A percentile compares a stretch with the other conserved stretches of the same genome.
phyloP scores from a whole-genome alignment of 1,140 invertebrate species.

The Saccostrea echinata region DNA sequence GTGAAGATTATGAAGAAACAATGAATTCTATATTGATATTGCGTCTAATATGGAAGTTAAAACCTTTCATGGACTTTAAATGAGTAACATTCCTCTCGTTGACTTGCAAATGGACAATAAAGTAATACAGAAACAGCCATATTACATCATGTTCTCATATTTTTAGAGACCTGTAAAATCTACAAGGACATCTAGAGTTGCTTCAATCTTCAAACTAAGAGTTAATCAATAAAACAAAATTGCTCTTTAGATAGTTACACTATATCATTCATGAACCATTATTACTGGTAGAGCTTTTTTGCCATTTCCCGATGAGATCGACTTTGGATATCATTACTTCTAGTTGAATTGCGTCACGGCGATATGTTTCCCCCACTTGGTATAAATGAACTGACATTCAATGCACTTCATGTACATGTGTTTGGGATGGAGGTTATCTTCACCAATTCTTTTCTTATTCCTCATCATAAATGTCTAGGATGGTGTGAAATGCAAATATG shows the following conservation, averaged over 20 bases:
- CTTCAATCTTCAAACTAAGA: not conserved
- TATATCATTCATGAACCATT: not conserved
- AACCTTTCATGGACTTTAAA: not conserved
- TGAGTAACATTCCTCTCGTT: slow-evolving; percentile 10
- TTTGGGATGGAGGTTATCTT: not conserved
- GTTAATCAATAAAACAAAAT: slow-evolving; percentile 30
- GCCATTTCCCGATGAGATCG: not conserved
- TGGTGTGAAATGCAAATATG: not conserved
- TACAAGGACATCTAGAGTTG: slow-evolving; percentile 20
- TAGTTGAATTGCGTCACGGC: not conserved
- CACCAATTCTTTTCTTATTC: not conserved
- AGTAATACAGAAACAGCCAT: not conserved
- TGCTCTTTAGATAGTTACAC: not conserved
- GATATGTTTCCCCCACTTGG: not conserved
- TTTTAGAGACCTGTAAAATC: slow-evolving; percentile 18
- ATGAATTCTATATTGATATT: not conserved
- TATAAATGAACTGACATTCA: not conserved
- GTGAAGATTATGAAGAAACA: not conserved
- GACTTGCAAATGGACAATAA: slow-evolving; percentile 3
- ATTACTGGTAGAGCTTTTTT: not conserved
- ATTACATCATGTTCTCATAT: slow-evolving; percentile 2
- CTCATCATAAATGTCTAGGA: not conserved
- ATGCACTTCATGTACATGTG: not conserved
- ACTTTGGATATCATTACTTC: not conserved
- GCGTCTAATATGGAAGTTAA: not conserved